These are phyloP conservation scores for Mellilla xanthometata DNA, from an alignment of 2,888 invertebrate genomes.

Conservation along the genomic window DNA sequence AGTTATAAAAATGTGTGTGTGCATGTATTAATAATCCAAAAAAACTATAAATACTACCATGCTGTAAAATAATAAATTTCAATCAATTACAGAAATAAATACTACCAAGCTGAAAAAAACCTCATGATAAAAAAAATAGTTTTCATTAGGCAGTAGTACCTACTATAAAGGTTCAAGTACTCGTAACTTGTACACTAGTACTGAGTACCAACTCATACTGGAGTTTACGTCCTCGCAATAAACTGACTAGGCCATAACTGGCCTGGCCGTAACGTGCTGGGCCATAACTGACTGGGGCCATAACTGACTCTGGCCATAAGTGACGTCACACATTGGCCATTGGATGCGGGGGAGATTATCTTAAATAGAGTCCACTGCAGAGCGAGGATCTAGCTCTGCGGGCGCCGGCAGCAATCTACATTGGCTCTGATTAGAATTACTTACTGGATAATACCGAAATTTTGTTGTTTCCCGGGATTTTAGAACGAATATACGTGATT, in stretches of 20 bases:
- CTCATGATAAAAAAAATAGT: too few relatives aligned
- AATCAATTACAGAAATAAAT: too few relatives aligned
- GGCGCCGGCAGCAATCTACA: conserved; percentile 3
- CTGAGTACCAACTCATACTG: conserved; percentile 30
- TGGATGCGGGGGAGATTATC: conserved; percentile 16
- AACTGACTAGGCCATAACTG: conserved; percentile 17
- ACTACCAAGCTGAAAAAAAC: too few relatives aligned
- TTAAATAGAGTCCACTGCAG: conserved; percentile 1
- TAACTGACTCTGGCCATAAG: conserved; percentile 12
- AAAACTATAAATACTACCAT: too few relatives aligned
- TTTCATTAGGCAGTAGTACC: too few relatives aligned
- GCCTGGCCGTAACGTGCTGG: conserved; percentile 19
- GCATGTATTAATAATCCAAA: too few relatives aligned
- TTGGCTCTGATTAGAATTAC: conserved; percentile 9
- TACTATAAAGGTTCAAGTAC: too few relatives aligned
- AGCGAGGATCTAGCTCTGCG: neutral
- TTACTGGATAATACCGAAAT: conserved; percentile 1
- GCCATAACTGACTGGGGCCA: conserved; percentile 10
- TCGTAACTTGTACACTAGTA: conserved; percentile 9
- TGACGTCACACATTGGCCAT: conserved; percentile 22
- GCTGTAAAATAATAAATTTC: too few relatives aligned
- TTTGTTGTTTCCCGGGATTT: neutral
- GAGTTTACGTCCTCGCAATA: conserved; percentile 26
- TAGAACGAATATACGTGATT: too few relatives aligned
- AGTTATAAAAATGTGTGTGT: too few relatives aligned